Percentiles rank a stretch among this genome's conserved stretches.
Evolutionary conservation across 2,113 vertebrate genomes (phyloP).

Genomic region (Pachycephala philippinensis): DNA sequence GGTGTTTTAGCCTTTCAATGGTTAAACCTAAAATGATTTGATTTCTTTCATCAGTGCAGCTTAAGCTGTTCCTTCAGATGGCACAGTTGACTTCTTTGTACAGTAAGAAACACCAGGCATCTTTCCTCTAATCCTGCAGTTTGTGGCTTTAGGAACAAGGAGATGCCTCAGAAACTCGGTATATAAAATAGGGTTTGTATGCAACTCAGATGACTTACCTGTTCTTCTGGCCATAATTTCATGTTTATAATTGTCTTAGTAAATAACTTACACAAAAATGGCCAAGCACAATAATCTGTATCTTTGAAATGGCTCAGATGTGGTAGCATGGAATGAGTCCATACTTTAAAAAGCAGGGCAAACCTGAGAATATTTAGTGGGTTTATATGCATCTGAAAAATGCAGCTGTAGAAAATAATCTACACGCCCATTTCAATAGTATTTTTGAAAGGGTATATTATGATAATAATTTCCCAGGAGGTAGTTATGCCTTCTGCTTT

Average conservation of each 20-base stretch:
- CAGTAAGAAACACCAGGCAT: not conserved
- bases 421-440: not conserved
- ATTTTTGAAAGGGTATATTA: not conserved
- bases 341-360: not conserved
- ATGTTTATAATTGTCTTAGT: not conserved
- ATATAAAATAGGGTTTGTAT: not conserved
- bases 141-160: not conserved
- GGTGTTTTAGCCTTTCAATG: not conserved
- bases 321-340: not conserved
- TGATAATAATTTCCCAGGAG: not conserved
- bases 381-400: not conserved
- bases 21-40: not conserved
- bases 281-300: not conserved
- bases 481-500: not conserved
- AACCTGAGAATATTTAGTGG: not conserved
- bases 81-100: not conserved
- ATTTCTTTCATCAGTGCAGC: not conserved
- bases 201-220: not conserved
- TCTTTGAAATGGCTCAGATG: not conserved
- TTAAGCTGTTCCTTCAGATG: not conserved
- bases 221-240: not conserved
- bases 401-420: not conserved
- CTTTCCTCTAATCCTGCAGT: not conserved
- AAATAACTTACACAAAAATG: not conserved
- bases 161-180: not conserved